These are phyloP conservation scores for Ptychobarbus kaznakovi DNA, from an alignment of 2,797 vertebrate genomes.

Conservation along the genomic window DNA sequence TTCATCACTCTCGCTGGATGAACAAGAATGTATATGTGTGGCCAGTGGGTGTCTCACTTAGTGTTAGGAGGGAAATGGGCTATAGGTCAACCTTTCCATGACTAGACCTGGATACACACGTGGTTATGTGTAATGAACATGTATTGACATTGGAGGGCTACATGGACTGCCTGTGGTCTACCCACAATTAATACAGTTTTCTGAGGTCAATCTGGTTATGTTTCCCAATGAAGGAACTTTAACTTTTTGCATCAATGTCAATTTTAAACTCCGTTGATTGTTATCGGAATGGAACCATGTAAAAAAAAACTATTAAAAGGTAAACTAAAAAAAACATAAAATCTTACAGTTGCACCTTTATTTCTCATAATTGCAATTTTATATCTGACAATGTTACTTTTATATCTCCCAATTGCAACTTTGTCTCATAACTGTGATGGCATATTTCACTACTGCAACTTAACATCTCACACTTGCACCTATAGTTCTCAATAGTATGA, in stretches of 20 bases:
- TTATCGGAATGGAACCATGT: background rate
- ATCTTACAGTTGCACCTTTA: background rate
- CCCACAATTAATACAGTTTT: background rate
- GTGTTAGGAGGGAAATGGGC: slow-evolving; percentile 52
- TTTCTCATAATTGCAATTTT: background rate
- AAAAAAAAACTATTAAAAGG: background rate
- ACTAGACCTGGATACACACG: slow-evolving; percentile 56
- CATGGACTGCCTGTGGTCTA: slow-evolving; percentile 5
- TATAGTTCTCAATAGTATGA: background rate
- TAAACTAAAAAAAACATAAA: background rate
- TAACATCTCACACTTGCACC: background rate
- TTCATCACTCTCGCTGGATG: slow-evolving; percentile 60
- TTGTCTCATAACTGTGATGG: too few relatives aligned
- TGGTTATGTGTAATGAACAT: slow-evolving; percentile 61
- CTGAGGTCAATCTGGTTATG: slow-evolving; percentile 3
- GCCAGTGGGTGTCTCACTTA: slow-evolving; percentile 44
- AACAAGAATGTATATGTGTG: slow-evolving; percentile 51
- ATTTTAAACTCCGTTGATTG: background rate
- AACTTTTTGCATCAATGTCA: background rate
- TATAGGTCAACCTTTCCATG: slow-evolving; percentile 64
- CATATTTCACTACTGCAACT: too few relatives aligned
- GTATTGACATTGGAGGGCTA: slow-evolving; percentile 47
- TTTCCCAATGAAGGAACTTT: background rate
- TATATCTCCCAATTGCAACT: too few relatives aligned
- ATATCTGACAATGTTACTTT: background rate